Base-by-base conservation (phyloP, 2,888 invertebrate species). In the Alitta virens region DNA sequence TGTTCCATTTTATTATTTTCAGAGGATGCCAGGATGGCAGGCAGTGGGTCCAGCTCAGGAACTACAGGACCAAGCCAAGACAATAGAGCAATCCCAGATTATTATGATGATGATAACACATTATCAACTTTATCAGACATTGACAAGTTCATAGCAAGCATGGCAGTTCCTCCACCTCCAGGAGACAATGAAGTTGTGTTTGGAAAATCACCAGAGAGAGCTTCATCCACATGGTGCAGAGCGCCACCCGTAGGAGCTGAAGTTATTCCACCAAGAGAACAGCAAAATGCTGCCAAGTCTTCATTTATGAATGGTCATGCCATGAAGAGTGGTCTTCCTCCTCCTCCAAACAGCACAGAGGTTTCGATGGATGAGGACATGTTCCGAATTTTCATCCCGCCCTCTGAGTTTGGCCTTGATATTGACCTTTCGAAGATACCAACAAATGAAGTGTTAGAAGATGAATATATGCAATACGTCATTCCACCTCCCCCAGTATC, bases 71-170 rank as follows among this genome's bases (percentile, higher is more conserved):
- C 12, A 12, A 7, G 33, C 33, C 33, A 33, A 33, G 33, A 33
- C 12, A 33, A 33, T 12, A 33, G 12, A 12, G 12, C 12, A 12
- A 12, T 7, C 33, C 33, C 33, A 33, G 33, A 5, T 12, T 33
- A 5, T 7, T 5, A 33, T 33, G 33, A 5, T 12, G 5, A 5
- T 7, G 33, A 33, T 33, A 12, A 33, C 33, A 33, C 33, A 7
- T 33, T 33, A 33, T 33, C 33, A 33, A 33, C 33, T 12, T 33
- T 33, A 33, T 33, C 33, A 33, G 91, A 90, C 74, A 84, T 94
- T 70, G 93, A 93, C 77, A 88, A 88, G 71, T 91, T 93, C 81
- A 86, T 93, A 70, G 91, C 91, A 2, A 90, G 89, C 71, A 89
- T 92, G 40, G 88, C 89, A 5, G 88, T 93, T 66, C 91, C 89